Evolutionary conservation across 1,140 invertebrate genomes (phyloP), one percentile per base, ranked within the genome.

Genomic region (Nasonia longicornis): DNA sequence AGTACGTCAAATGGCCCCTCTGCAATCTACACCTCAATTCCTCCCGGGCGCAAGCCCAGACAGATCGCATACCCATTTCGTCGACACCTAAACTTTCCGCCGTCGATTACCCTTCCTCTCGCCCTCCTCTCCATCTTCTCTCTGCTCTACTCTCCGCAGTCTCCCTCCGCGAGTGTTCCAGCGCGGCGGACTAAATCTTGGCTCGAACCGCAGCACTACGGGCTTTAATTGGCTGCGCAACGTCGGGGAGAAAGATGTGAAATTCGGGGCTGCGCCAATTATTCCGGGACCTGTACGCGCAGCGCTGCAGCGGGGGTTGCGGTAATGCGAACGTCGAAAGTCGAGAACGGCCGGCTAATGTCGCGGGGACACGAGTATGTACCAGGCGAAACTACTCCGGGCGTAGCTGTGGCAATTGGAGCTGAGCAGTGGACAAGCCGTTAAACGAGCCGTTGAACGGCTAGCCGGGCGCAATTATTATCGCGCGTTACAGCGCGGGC

Each of bases 391-490:
- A 35, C 45, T 48, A 48, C 45, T 48, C 45, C 10, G 45, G 20
- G 63, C 6, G 63, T n/a, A 20, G n/a, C 20, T 45, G 11, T 7
- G 26, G 48, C 63, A 22, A 35, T 4, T 8, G 6, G 14, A 48
- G 63, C 63, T 26, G 69, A 14, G 52, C 26, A n/a, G 45, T 45
- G 38, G 52, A 45, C 70, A 48, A 64, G 48, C n/a, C 69, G 38
- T 72, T 82, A 71, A 82, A 72, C 42, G 76, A 67, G 48, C 35
- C 71, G 67, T 73, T 75, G 16, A 52, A 83, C 66, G 76, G 80
- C 67, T 66, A 75, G 76, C 70, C 66, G 66, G 6, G 31, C 31
- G 71, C 83, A 84, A 84, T 84, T 84, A 82, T 79, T 48, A 79
- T 72, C 38, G 66, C 45, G 26, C 45, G 45, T 52, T 80, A 35